Conservation (phyloP, 1,140 invertebrate genomes). For the Forficula auricularia region DNA sequence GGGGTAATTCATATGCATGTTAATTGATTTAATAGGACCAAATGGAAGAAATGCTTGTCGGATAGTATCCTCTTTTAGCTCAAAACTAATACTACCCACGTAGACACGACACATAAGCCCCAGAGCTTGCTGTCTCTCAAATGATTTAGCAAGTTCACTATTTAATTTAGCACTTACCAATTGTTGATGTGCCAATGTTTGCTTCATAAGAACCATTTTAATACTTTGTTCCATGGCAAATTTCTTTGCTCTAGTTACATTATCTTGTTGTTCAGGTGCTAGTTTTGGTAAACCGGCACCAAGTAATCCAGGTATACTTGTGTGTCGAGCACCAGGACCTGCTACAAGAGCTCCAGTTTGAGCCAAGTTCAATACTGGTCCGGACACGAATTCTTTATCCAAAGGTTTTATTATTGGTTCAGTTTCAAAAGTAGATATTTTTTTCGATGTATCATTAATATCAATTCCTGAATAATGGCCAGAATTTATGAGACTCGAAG, state of each 20-base stretch:
- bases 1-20: conserved; percentile 98
- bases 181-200: conserved; percentile 95
- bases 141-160: conserved; percentile 55
- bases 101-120: conserved; percentile 97
- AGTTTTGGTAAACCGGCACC: conserved; percentile 66
- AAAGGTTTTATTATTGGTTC: not conserved
- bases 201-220: conserved; percentile 96
- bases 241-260: conserved; percentile 87
- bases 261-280: conserved; percentile 65
- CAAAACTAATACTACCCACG: conserved; percentile 98
- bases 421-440: too few relatives aligned
- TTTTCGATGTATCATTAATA: too few relatives aligned
- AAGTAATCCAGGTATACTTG: conserved; percentile 53
- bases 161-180: too few relatives aligned
- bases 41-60: conserved; percentile 94
- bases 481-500: not conserved
- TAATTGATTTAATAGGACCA: conserved; percentile 98
- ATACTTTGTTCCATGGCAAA: conserved; percentile 99
- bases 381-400: conserved; percentile 14
- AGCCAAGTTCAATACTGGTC: conserved; percentile 58
- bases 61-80: conserved; percentile 97
- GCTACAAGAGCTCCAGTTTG: conserved; percentile 73
- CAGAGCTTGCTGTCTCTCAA: conserved; percentile 80
- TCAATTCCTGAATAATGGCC: not conserved
- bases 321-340: conserved; percentile 58